Evolutionary conservation across 2,888 invertebrate species (phyloP), one percentile per base, ranked within the genome.

Genomic region (Terebella lapidaria): DNA sequence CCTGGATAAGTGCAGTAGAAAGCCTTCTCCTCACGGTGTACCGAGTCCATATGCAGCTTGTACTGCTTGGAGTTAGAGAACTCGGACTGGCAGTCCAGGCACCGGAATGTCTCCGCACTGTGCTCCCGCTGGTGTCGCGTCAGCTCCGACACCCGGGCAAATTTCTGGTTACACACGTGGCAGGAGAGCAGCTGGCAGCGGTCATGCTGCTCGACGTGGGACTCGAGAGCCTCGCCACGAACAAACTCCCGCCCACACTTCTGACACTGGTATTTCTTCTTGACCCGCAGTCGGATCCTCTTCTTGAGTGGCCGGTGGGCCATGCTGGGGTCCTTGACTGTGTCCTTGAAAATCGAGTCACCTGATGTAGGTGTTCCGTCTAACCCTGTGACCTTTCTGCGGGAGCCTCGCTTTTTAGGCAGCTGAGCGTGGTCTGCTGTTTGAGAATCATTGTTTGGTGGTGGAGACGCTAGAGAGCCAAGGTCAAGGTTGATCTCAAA

Each of bases 121-220:
- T 73, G 73, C 1, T 55, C 59, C 1, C 70, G 60, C 51, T 66
- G 54, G 55, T 73, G 73, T 5, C 69, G 64, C 0, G 71, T 70
- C 26, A 71, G 63, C 47, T 68, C 67, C 15, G 64, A 64, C 24
- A 65, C 61, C 20, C 71, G 61, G 28, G 61, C 64, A 51, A 67
- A 73, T 18, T 62, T 64, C 47, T 59, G 55, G 2, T 60, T 59
- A 56, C 73, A 73, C 5, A 67, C 54, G 30, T 68, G 64, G 54
- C 73, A 73, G 10, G 59, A 57, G 20, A 62, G 56, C 10, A 61
- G 35, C 2, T 45, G 3, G 20, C 25, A 30, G 20, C 52, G 56
- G 10, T 47, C 30, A 22, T 61, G 59, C 45, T 56, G 52, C 46
- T 59, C 42, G 42, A 53, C 35, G 27, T 64, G 64, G 20, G 51